Evolutionary conservation across 2,888 invertebrate species (phyloP).

Genomic region (Ferrisia virgata): DNA sequence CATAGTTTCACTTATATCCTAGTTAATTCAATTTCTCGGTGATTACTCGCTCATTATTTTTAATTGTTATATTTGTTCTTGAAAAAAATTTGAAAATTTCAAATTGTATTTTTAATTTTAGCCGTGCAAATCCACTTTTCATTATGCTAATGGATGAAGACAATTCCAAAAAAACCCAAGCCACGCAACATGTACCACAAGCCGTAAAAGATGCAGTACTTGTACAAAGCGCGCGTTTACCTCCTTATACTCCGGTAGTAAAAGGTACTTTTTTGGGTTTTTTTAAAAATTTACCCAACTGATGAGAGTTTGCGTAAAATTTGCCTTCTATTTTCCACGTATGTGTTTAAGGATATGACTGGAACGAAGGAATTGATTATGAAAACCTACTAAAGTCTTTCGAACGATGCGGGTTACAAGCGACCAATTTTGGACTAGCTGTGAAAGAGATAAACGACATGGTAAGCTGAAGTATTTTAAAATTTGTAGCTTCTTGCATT

Average conservation of each 20-base stretch:
- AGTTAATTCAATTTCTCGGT: neutral
- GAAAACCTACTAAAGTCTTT: slow-evolving; percentile 77
- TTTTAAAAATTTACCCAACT: no score
- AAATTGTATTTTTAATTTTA: no score
- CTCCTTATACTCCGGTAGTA: slow-evolving; percentile 66
- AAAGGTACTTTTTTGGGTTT: slow-evolving; percentile 56
- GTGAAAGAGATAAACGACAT: slow-evolving; percentile 89
- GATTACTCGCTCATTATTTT: neutral
- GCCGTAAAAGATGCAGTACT: slow-evolving; percentile 70
- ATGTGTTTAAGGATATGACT: slow-evolving; percentile 74
- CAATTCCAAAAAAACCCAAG: slow-evolving; percentile 4
- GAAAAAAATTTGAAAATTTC: neutral
- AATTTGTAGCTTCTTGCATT: slow-evolving; percentile 44
- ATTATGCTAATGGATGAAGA: slow-evolving; percentile 31
- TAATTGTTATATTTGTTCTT: neutral
- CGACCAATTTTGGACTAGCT: slow-evolving; percentile 88
- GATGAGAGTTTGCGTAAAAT: neutral
- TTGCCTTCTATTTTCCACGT: neutral
- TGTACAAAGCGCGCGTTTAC: slow-evolving; percentile 65
- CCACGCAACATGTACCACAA: slow-evolving; percentile 45
- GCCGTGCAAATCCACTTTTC: neutral
- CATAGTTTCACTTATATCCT: neutral
- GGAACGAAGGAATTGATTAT: slow-evolving; percentile 85
- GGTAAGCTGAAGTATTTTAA: slow-evolving; percentile 56
- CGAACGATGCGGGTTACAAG: slow-evolving; percentile 88